phyloP scores from a whole-genome alignment of 2,888 invertebrate species.

The Phania funesta region DNA sequence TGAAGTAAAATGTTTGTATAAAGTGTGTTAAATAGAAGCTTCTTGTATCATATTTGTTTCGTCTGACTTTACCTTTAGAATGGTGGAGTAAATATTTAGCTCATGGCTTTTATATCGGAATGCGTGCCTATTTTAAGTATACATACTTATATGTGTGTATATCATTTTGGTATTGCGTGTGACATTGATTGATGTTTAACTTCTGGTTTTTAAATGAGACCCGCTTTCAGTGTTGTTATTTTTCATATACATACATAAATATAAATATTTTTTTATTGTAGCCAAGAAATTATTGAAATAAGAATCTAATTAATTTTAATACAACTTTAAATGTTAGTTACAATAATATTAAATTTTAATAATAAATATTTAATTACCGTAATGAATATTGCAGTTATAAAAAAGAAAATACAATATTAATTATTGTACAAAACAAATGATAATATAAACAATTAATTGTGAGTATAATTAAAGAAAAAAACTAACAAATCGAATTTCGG shows the following conservation, averaged over 20 bases:
- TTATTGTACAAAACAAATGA: not conserved
- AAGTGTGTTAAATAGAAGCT: too few species aligned
- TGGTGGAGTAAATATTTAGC: too few species aligned
- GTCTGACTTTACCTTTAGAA: too few species aligned
- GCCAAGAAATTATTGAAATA: conserved; percentile 16
- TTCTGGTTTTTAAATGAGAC: not conserved
- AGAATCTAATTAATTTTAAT: conserved; percentile 35
- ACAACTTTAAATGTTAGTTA: conserved; percentile 32
- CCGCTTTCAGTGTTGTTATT: not conserved
- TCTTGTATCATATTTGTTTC: too few species aligned
- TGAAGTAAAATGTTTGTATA: too few species aligned
- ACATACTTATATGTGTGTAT: too few species aligned
- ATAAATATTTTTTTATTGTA: conserved; percentile 8
- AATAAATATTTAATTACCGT: conserved; percentile 1
- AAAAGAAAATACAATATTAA: conserved; percentile 5
- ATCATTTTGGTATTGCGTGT: too few species aligned
- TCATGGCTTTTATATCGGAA: too few species aligned
- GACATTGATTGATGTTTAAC: not conserved
- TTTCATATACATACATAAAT: not conserved
- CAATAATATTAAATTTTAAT: conserved; percentile 32
- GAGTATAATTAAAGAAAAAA: conserved; percentile 8
- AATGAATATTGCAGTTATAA: conserved; percentile 30
- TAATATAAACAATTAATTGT: not conserved
- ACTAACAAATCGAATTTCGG: not conserved
- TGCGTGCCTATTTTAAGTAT: too few species aligned